These are phyloP conservation scores for Bombus confusus DNA, from an alignment of 1,140 invertebrate species.

Conservation along the genomic window DNA sequence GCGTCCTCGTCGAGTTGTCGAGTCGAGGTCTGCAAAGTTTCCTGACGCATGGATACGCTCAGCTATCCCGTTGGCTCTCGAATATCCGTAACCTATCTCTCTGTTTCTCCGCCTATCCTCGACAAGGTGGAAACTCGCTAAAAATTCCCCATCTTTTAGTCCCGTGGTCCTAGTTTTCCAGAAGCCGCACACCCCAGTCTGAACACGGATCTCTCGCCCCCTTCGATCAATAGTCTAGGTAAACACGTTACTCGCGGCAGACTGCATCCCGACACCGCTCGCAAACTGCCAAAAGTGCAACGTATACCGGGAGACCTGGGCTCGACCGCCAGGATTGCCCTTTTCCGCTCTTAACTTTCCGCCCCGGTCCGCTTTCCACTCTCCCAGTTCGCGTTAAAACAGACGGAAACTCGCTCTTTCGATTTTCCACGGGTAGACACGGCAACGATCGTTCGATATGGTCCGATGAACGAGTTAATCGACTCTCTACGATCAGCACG, in stretches of 20 bases:
- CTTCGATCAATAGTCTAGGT: constrained; percentile 54
- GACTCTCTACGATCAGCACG: not conserved
- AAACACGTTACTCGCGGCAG: constrained; percentile 45
- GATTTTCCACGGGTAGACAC: too few species aligned
- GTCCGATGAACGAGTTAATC: not conserved
- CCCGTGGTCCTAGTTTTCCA: constrained; percentile 31
- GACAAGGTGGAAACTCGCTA: constrained; percentile 10
- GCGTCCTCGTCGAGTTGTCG: constrained; percentile 25
- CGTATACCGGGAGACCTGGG: constrained; percentile 13
- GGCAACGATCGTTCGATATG: not conserved
- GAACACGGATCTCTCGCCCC: constrained; percentile 45
- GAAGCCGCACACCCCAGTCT: constrained; percentile 32
- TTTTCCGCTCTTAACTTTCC: constrained; percentile 34
- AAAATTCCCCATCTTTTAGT: constrained; percentile 17
- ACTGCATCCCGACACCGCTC: constrained; percentile 26
- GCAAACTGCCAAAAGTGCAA: constrained; percentile 50
- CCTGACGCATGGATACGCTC: constrained; percentile 26
- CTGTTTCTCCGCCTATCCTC: not conserved
- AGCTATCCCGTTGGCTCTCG: constrained; percentile 3
- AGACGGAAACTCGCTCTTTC: not conserved
- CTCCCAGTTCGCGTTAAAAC: not conserved
- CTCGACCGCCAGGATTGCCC: constrained; percentile 11
- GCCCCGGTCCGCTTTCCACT: not conserved
- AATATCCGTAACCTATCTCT: constrained; percentile 30
- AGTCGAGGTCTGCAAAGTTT: constrained; percentile 37